Conservation (phyloP, 2,888 invertebrate genomes). For the Bugulina stolonifera region DNA sequence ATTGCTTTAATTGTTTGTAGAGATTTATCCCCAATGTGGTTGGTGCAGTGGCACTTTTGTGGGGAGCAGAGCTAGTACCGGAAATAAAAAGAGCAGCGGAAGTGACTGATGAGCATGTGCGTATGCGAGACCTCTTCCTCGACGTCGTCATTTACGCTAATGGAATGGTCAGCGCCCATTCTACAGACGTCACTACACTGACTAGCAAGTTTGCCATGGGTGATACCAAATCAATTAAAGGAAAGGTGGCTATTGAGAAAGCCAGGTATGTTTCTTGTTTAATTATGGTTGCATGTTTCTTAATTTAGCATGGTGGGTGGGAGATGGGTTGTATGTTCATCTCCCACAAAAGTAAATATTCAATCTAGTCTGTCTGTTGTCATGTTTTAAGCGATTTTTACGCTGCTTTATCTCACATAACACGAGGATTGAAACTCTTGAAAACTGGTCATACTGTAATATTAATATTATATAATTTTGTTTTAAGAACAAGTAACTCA, state of each 20-base stretch:
- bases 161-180: background rate
- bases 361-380: too few species aligned
- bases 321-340: too few species aligned
- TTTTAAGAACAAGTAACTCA: too few species aligned
- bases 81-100: background rate
- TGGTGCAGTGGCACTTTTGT: background rate
- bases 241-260: background rate
- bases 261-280: background rate
- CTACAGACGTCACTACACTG: background rate
- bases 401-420: too few species aligned
- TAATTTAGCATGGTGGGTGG: too few species aligned
- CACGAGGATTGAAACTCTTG: too few species aligned
- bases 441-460: too few species aligned
- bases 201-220: background rate
- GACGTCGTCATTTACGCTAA: constrained; percentile 13
- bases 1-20: too few species aligned
- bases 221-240: background rate
- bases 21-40: constrained; percentile 5
- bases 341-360: too few species aligned
- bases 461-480: too few species aligned
- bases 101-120: background rate
- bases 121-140: constrained; percentile 1
- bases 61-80: constrained; percentile 10
- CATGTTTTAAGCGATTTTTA: too few species aligned
- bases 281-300: too few species aligned